These are phyloP conservation scores for Trachythela sp. DNA, from an alignment of 64 coral and sea anemone species.

Conservation along the genomic window DNA sequence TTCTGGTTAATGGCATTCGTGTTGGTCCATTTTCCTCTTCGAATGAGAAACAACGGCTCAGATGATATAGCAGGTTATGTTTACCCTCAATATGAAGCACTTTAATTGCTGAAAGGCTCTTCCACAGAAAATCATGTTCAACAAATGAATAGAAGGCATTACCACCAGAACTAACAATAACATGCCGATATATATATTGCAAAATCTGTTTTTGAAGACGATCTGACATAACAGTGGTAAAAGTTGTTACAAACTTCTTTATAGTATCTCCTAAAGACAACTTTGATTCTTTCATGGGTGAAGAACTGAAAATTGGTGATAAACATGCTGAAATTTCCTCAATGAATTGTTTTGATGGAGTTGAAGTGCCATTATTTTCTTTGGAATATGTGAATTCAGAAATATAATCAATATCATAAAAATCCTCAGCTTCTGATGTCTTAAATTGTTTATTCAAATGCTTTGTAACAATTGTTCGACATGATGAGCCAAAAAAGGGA, in stretches of 20 bases:
- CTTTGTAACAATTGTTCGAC: conserved; percentile 31
- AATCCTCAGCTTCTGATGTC: conserved; percentile 43
- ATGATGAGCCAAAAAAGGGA: background rate
- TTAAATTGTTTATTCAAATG: conserved; percentile 9
- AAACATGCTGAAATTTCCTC: background rate
- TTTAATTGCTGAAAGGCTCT: background rate
- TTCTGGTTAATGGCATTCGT: background rate
- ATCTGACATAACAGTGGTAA: conserved; percentile 32
- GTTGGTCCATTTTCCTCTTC: background rate
- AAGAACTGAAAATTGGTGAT: conserved; percentile 31
- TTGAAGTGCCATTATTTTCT: background rate
- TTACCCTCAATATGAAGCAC: background rate
- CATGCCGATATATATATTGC: background rate
- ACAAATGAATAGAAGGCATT: background rate
- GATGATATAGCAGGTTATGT: background rate
- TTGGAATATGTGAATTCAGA: background rate
- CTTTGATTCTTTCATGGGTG: background rate
- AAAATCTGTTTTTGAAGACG: conserved; percentile 28
- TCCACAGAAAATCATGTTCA: background rate
- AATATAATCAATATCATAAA: conserved; percentile 34
- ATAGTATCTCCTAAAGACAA: conserved; percentile 43
- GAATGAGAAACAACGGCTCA: background rate
- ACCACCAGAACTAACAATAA: background rate
- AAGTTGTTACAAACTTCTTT: conserved; percentile 21
- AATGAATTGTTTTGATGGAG: background rate